These are phyloP conservation scores for Tupaia chinensis DNA, from an alignment of 2,113 vertebrate genomes.

Conservation along the genomic window DNA sequence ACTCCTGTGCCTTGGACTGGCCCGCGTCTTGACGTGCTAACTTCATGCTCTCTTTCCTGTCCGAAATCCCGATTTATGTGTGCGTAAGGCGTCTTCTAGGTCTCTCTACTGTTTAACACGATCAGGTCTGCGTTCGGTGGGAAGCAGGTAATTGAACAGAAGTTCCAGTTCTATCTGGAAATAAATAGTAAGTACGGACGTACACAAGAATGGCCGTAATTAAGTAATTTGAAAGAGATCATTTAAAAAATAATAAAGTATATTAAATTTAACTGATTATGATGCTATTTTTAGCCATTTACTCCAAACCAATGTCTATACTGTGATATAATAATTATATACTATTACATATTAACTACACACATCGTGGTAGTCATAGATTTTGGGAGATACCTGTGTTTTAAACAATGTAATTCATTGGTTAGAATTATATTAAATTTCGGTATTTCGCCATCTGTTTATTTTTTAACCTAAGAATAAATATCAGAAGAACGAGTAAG, in stretches of 20 bases:
- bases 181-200: neutral
- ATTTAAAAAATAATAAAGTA: neutral
- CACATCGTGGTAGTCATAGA: neutral
- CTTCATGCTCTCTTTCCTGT: neutral
- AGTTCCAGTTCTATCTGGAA: neutral
- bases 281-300: neutral
- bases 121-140: neutral
- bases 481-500: neutral
- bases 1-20: neutral
- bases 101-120: neutral
- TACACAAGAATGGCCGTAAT: neutral
- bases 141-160: neutral
- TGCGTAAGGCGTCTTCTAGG: neutral
- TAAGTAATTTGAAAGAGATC: neutral
- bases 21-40: neutral
- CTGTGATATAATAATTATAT: neutral
- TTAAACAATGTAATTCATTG: neutral
- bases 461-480: neutral
- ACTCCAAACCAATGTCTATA: neutral
- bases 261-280: neutral
- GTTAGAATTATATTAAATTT: constrained; percentile 4
- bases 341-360: neutral
- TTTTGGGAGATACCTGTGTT: neutral
- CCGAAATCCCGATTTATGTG: neutral
- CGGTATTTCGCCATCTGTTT: neutral